phyloP scores from a whole-genome alignment of 2,797 vertebrate species.

The Bryconaethiops microstoma region DNA sequence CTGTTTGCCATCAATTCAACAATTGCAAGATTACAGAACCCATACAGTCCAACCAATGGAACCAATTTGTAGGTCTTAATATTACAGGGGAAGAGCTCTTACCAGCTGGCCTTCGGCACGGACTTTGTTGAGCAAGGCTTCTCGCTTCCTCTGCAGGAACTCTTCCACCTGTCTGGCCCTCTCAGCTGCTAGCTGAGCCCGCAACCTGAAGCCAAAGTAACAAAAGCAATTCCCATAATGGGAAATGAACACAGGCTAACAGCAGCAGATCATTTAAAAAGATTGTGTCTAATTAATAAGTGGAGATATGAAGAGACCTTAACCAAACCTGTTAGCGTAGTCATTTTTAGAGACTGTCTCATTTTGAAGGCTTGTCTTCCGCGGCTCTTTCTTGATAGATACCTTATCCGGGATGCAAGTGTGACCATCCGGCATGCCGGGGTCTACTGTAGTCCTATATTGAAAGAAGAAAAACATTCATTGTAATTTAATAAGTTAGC shows the following conservation, averaged over 20 bases:
- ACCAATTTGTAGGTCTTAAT: constrained; percentile 2
- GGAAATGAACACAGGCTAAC: background rate
- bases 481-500: too few relatives aligned
- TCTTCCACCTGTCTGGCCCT: constrained; percentile 91
- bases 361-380: constrained; percentile 79
- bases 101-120: constrained; percentile 97
- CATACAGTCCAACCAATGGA: constrained; percentile 34
- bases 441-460: constrained; percentile 74
- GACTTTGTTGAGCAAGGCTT: constrained; percentile 96
- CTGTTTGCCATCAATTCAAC: constrained; percentile 94
- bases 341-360: constrained; percentile 58
- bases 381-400: constrained; percentile 82
- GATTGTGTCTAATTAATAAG: background rate
- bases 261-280: too few relatives aligned
- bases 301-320: background rate
- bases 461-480: background rate
- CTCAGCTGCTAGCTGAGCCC: constrained; percentile 77
- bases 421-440: constrained; percentile 76
- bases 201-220: constrained; percentile 75
- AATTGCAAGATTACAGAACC: constrained; percentile 60
- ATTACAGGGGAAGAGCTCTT: constrained; percentile 62
- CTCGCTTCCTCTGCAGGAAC: constrained; percentile 92
- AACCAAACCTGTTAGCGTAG: constrained; percentile 67
- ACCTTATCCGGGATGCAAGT: constrained; percentile 72
- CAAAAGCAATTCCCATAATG: background rate